These are phyloP conservation scores for Caenorhabditis afra DNA, from an alignment of 2,888 invertebrate genomes.

Conservation along the genomic window DNA sequence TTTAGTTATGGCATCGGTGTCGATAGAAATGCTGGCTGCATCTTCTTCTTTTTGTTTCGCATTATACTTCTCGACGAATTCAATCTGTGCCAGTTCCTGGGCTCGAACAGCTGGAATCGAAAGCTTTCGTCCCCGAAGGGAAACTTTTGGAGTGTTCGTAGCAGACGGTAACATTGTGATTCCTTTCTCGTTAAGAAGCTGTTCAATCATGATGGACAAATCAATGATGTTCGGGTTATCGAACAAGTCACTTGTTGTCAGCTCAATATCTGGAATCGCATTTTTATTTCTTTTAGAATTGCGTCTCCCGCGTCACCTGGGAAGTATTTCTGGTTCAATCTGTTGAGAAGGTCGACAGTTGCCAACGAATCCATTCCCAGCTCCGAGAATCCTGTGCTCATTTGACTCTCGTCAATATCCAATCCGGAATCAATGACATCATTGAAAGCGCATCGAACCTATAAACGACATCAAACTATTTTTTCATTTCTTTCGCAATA, in stretches of 20 bases:
- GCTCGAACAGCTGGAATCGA: conserved; percentile 54
- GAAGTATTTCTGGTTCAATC: conserved; percentile 64
- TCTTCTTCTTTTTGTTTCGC: conserved; percentile 19
- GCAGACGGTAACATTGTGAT: conserved; percentile 25
- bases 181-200: conserved; percentile 48
- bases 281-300: background rate
- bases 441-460: conserved; percentile 50
- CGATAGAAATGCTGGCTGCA: background rate
- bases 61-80: conserved; percentile 51
- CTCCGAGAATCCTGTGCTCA: conserved; percentile 69
- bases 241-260: conserved; percentile 62
- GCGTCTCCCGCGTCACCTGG: conserved; percentile 27
- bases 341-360: conserved; percentile 72
- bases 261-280: conserved; percentile 48
- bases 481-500: background rate
- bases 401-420: conserved; percentile 54
- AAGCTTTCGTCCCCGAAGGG: conserved; percentile 51
- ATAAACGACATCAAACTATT: background rate
- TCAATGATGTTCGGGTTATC: conserved; percentile 63
- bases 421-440: conserved; percentile 58
- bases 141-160: conserved; percentile 37
- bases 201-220: conserved; percentile 38
- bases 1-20: background rate
- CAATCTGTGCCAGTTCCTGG: conserved; percentile 56
- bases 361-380: conserved; percentile 76